Evolutionary conservation across 2,797 vertebrate genomes (phyloP).

Genomic region (Sphaeramia orbicularis): DNA sequence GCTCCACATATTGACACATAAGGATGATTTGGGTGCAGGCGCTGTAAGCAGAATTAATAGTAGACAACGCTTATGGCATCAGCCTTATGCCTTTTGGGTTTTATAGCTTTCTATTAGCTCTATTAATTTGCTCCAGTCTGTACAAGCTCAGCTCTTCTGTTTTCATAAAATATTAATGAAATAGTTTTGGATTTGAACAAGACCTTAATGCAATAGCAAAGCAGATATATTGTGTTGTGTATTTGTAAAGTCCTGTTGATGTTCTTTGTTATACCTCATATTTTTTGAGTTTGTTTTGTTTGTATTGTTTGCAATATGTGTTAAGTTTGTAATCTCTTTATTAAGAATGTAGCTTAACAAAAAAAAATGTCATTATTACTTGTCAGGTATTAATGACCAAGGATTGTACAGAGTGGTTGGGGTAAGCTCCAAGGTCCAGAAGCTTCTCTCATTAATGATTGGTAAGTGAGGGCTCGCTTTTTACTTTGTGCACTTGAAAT

Average conservation of each 20-base stretch:
- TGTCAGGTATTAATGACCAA: conserved; percentile 96
- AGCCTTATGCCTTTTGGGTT: no score
- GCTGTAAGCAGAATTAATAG: conserved; percentile 30
- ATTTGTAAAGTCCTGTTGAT: not conserved
- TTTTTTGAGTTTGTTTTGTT: not conserved
- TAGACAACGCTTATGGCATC: conserved; percentile 14
- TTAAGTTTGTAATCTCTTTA: conserved; percentile 1
- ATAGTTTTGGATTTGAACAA: no score
- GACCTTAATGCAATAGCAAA: not conserved
- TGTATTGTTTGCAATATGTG: conserved; percentile 7
- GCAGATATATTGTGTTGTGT: not conserved
- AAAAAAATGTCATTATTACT: conserved; percentile 4
- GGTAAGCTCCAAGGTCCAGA: conserved; percentile 98
- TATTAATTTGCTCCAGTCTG: conserved; percentile 19
- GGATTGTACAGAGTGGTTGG: conserved; percentile 98
- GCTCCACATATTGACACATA: conserved; percentile 45
- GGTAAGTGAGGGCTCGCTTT: conserved; percentile 85
- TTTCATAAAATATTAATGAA: not conserved
- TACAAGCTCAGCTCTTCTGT: conserved; percentile 1
- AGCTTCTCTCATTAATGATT: conserved; percentile 95
- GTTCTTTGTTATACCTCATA: not conserved
- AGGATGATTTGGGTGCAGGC: not conserved
- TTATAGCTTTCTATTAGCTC: not conserved
- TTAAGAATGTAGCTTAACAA: not conserved
- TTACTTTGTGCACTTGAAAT: conserved; percentile 21